A percentile compares a stretch with the other conserved stretches of the same genome.
phyloP scores from a whole-genome alignment of 2,888 invertebrate species.

The Autographa pulchrina region DNA sequence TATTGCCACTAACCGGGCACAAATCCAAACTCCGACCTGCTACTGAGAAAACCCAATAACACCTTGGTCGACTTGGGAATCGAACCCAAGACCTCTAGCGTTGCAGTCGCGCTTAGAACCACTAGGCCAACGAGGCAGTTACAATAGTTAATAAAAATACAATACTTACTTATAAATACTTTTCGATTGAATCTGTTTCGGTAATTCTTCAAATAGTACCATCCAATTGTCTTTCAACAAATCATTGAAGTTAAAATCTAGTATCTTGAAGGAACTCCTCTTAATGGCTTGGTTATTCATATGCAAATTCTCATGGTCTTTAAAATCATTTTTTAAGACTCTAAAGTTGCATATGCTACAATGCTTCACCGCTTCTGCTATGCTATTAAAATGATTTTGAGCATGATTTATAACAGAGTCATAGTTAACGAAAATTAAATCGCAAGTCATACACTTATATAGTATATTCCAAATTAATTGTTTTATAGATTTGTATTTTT shows the following conservation, averaged over 20 bases:
- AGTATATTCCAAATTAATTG: constrained; percentile 75
- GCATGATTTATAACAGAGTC: constrained; percentile 73
- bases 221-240: constrained; percentile 69
- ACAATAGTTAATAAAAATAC: too few species aligned
- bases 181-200: constrained; percentile 43
- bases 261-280: constrained; percentile 64
- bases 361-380: constrained; percentile 26
- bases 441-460: constrained; percentile 68
- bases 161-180: constrained; percentile 52
- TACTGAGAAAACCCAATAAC: too few species aligned
- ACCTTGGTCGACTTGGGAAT: too few species aligned
- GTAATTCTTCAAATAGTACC: constrained; percentile 62
- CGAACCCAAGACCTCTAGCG: too few species aligned
- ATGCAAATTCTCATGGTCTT: constrained; percentile 67
- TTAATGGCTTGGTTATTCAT: constrained; percentile 43
- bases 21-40: too few species aligned
- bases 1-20: too few species aligned
- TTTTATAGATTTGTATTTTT: constrained; percentile 69
- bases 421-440: constrained; percentile 67
- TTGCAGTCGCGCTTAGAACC: too few species aligned
- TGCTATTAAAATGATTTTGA: constrained; percentile 69
- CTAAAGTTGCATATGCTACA: constrained; percentile 71
- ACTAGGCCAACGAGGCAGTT: too few species aligned
- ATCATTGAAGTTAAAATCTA: constrained; percentile 63
- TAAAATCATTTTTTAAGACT: constrained; percentile 65